Conservation (phyloP, 2,113 vertebrate species). For the Megatriorchis doriae region DNA sequence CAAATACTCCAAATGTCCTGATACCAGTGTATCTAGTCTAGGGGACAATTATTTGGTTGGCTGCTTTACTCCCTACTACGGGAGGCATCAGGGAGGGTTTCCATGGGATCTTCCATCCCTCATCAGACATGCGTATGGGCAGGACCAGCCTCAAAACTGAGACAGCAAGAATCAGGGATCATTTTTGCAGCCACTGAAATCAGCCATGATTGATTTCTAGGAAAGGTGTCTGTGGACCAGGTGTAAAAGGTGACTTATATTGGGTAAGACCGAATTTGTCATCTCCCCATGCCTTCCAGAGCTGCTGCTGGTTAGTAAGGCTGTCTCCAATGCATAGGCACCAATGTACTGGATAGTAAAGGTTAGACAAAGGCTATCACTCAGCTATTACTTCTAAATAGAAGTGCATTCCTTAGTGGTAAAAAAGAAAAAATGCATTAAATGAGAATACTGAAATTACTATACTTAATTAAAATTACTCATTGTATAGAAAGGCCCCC, state of each 20-base stretch:
- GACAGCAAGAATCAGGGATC: background rate
- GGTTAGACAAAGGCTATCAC: background rate
- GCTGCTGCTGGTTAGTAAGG: background rate
- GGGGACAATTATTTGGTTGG: background rate
- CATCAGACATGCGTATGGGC: fast-evolving
- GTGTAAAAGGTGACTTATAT: background rate
- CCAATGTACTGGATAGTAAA: background rate
- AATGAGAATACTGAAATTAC: background rate
- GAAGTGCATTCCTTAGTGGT: background rate
- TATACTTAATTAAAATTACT: background rate
- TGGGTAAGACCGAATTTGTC: background rate
- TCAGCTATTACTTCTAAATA: background rate
- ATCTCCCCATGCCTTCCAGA: background rate
- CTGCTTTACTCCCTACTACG: background rate
- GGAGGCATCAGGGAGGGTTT: background rate
- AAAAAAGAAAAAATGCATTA: background rate
- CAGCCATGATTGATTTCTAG: background rate
- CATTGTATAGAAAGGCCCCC: background rate
- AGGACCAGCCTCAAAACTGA: background rate
- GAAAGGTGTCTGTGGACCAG: background rate
- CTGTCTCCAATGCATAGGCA: background rate
- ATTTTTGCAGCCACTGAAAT: background rate
- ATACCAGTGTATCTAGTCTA: no score
- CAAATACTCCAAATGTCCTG: background rate
- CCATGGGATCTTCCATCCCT: background rate